Conservation (phyloP, 2,797 vertebrate genomes). For the Thunnus albacares region DNA sequence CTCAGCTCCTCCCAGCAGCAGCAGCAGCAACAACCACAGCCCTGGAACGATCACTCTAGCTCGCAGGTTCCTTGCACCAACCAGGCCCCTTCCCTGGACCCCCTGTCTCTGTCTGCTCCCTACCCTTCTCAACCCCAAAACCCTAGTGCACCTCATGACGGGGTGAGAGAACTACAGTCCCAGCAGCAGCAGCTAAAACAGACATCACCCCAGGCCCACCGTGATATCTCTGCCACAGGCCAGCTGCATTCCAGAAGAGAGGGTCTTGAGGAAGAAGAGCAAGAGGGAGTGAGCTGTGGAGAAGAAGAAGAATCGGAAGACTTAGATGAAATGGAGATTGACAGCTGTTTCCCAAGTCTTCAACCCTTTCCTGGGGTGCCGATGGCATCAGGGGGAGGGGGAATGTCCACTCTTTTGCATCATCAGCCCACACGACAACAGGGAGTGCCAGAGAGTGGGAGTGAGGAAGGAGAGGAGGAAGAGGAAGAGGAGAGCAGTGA, state of each 20-base stretch:
- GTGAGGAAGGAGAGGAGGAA: slow-evolving; percentile 93
- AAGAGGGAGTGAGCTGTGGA: slow-evolving; percentile 89
- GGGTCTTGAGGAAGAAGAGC: slow-evolving; percentile 87
- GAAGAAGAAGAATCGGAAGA: slow-evolving; percentile 92
- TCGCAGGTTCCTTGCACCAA: slow-evolving; percentile 87
- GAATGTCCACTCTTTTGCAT: slow-evolving; percentile 86
- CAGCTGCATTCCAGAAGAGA: slow-evolving; percentile 85
- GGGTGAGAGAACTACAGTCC: slow-evolving; percentile 83
- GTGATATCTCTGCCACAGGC: slow-evolving; percentile 78
- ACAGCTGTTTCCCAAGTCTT: slow-evolving; percentile 94
- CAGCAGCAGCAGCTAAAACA: slow-evolving; percentile 82
- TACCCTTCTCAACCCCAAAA: slow-evolving; percentile 84
- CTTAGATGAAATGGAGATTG: slow-evolving; percentile 95
- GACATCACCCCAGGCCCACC: slow-evolving; percentile 74
- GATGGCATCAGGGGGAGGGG: slow-evolving; percentile 86
- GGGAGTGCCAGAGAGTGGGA: slow-evolving; percentile 90
- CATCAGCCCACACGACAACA: slow-evolving; percentile 84
- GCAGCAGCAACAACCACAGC: slow-evolving; percentile 88
- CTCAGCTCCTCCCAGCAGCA: slow-evolving; percentile 92
- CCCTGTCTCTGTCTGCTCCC: slow-evolving; percentile 83
- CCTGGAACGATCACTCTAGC: slow-evolving; percentile 90
- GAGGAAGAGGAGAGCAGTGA: slow-evolving; percentile 96
- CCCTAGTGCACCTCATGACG: slow-evolving; percentile 79
- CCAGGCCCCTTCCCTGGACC: slow-evolving; percentile 87
- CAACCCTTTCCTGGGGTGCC: slow-evolving; percentile 88